These are phyloP conservation scores for Pollenia labialis DNA, from an alignment of 2,888 invertebrate species.

Conservation along the genomic window DNA sequence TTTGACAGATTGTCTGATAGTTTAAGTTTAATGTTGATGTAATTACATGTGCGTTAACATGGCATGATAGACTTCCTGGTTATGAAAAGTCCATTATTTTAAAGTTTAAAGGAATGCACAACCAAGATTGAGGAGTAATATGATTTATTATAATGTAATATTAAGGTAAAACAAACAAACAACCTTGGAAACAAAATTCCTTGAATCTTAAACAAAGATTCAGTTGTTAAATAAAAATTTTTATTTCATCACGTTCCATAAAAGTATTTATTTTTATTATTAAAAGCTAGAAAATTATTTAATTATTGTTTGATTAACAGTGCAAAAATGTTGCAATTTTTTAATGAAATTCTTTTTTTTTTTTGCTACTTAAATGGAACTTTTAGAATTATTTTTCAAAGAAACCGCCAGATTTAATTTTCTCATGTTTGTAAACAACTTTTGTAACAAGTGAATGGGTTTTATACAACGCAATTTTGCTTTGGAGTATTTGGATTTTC, in stretches of 20 bases:
- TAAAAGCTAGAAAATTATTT: constrained; percentile 36
- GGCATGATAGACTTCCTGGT: constrained; percentile 64
- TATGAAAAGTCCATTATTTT: constrained; percentile 43
- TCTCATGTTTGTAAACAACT: constrained; percentile 28
- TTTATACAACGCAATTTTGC: constrained; percentile 7
- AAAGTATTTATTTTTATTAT: constrained; percentile 2
- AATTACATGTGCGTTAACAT: constrained; percentile 70
- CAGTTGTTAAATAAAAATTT: neutral
- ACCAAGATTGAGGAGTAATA: neutral
- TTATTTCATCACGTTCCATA: constrained; percentile 37
- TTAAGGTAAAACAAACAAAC: constrained; percentile 23
- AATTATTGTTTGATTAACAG: constrained; percentile 22
- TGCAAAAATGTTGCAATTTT: constrained; percentile 10
- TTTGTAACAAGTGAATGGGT: constrained; percentile 41
- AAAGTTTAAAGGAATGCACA: constrained; percentile 3
- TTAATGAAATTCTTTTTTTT: constrained; percentile 17
- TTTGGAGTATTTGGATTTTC: constrained; percentile 25
- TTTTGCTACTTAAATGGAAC: constrained; percentile 29
- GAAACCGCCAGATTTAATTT: constrained; percentile 45
- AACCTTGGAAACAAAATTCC: constrained; percentile 37
- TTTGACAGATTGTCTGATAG: constrained; percentile 72
- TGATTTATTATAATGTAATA: constrained; percentile 24
- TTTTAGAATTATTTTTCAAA: constrained; percentile 43
- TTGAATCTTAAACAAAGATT: constrained; percentile 27
- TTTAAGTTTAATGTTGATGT: constrained; percentile 66